These are phyloP conservation scores for Ochotona princeps DNA, from an alignment of 2,113 vertebrate genomes.

Conservation along the genomic window DNA sequence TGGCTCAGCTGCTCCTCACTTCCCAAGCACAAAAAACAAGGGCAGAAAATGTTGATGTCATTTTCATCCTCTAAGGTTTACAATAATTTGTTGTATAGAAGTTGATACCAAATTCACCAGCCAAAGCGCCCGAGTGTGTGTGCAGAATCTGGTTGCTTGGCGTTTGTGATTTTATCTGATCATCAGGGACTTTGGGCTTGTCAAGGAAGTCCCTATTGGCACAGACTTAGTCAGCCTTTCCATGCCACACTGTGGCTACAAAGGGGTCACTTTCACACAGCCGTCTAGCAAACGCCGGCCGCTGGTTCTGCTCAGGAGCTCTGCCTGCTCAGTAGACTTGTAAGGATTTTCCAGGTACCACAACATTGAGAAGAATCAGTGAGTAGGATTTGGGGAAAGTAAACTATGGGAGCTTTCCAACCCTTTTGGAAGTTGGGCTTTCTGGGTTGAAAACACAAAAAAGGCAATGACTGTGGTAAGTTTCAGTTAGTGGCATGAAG, in stretches of 20 bases:
- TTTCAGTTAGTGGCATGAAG: background rate
- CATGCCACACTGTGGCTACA: background rate
- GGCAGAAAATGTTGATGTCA: background rate
- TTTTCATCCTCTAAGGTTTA: background rate
- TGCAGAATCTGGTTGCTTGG: background rate
- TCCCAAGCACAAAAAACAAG: background rate
- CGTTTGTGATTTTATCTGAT: background rate
- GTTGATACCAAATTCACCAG: background rate
- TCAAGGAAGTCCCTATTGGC: background rate
- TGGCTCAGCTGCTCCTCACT: background rate
- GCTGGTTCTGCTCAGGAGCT: slow-evolving; percentile 10
- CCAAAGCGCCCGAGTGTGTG: background rate
- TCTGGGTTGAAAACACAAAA: background rate
- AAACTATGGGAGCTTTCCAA: slow-evolving; percentile 1
- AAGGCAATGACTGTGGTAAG: background rate
- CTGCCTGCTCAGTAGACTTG: background rate
- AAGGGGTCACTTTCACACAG: background rate
- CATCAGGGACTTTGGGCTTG: background rate
- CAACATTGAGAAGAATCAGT: background rate
- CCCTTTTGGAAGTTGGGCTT: slow-evolving; percentile 5
- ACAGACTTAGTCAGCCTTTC: too few species aligned
- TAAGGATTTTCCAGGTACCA: background rate
- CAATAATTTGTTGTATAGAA: background rate
- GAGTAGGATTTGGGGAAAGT: background rate
- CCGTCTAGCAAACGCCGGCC: background rate